phyloP scores from a whole-genome alignment of 2,797 vertebrate genomes.

The Leptatherina wallacei region DNA sequence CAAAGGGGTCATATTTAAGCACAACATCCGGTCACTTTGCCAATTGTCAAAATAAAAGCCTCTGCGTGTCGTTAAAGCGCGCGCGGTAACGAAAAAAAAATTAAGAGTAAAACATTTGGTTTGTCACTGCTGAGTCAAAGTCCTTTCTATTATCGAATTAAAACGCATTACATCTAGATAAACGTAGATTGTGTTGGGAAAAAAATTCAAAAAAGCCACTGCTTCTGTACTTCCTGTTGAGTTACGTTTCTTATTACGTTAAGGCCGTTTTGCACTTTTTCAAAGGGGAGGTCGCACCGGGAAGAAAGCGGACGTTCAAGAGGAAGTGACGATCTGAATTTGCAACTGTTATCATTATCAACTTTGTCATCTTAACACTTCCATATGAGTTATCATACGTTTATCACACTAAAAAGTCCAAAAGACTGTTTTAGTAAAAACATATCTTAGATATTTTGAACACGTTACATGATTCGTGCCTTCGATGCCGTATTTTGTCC shows the following conservation, averaged over 20 bases:
- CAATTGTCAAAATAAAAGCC: constrained; percentile 69
- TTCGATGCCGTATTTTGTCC: not conserved
- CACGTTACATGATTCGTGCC: not conserved
- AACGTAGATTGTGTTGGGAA: not conserved
- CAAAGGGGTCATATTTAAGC: constrained; percentile 27
- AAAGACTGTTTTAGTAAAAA: accelerated
- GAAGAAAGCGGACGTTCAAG: constrained; percentile 76
- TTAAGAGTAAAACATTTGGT: not conserved
- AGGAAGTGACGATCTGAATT: constrained; percentile 88
- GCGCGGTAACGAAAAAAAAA: not conserved
- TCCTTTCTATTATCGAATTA: accelerated
- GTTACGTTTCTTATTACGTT: not conserved
- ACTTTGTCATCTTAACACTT: constrained; percentile 56
- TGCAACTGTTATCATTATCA: constrained; percentile 73
- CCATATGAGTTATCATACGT: not conserved
- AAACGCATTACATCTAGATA: not conserved
- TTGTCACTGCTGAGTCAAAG: not conserved
- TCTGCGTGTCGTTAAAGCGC: accelerated
- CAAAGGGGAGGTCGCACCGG: constrained; percentile 76
- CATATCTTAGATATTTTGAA: accelerated
- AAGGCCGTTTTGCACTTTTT: constrained; percentile 21
- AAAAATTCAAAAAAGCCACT: not conserved
- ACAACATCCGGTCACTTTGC: constrained; percentile 57
- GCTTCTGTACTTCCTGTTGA: constrained; percentile 45
- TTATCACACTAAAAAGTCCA: not conserved